Conservation (phyloP, 2,888 invertebrate genomes). For the Venusia cambrica region DNA sequence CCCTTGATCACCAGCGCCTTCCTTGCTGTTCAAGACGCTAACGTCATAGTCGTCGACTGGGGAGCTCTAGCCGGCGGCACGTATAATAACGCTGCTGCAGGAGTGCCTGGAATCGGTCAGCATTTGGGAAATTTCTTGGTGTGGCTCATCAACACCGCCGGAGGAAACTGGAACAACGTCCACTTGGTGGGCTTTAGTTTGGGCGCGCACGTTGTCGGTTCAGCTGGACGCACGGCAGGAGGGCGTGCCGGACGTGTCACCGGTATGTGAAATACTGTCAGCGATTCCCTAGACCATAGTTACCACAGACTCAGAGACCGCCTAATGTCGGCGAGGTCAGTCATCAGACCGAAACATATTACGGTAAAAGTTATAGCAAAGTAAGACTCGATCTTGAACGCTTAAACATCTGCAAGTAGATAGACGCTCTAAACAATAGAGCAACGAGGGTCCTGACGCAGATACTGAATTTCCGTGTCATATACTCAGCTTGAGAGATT, state of each 20-base stretch:
- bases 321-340: too few species aligned
- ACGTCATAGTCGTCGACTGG: conserved; percentile 71
- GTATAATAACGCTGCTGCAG: conserved; percentile 49
- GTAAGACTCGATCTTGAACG: too few species aligned
- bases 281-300: too few species aligned
- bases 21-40: conserved; percentile 50
- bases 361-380: too few species aligned
- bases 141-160: conserved; percentile 56
- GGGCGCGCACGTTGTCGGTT: conserved; percentile 69
- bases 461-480: too few species aligned
- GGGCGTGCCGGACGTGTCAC: conserved; percentile 46
- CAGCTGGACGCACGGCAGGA: conserved; percentile 48
- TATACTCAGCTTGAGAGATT: too few species aligned
- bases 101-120: conserved; percentile 55
- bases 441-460: too few species aligned
- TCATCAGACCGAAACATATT: too few species aligned
- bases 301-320: too few species aligned
- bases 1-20: conserved; percentile 47
- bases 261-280: conserved; percentile 42
- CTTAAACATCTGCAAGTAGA: too few species aligned
- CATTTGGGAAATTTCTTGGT: conserved; percentile 60
- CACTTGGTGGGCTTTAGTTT: conserved; percentile 72
- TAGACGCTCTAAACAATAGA: too few species aligned
- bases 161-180: conserved; percentile 59
- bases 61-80: conserved; percentile 37